Conservation (phyloP, 2,113 vertebrate species). For the Microcebus murinus region DNA sequence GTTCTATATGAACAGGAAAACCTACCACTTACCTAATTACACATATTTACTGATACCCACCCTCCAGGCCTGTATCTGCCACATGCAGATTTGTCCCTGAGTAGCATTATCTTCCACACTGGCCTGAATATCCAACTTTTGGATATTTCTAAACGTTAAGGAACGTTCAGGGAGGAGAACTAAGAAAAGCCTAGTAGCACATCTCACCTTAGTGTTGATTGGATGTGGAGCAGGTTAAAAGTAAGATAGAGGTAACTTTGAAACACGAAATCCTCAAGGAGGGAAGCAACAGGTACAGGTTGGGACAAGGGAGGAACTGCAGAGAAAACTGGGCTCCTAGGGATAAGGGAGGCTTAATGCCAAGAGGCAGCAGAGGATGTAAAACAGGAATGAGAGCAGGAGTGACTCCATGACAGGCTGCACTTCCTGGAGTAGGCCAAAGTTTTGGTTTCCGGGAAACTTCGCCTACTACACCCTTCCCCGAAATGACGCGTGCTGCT, state of each 20-base stretch:
- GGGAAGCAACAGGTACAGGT: background rate
- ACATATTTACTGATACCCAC: background rate
- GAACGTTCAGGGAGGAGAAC: background rate
- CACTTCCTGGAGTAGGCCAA: no score
- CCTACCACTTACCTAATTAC: background rate
- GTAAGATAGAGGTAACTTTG: background rate
- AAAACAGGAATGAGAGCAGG: no score
- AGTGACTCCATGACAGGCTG: no score
- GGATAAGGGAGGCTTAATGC: background rate
- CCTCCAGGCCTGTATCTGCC: no score
- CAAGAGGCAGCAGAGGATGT: background rate
- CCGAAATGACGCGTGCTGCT: no score
- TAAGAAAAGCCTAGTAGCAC: background rate
- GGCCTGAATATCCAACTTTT: background rate
- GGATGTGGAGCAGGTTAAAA: background rate
- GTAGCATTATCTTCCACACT: background rate
- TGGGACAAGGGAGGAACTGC: background rate
- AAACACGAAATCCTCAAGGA: background rate
- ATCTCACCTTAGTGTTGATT: background rate
- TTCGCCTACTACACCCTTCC: no score
- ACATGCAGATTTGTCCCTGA: no score
- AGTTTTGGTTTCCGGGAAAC: no score
- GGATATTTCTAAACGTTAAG: background rate
- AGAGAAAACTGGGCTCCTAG: background rate
- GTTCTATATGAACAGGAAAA: background rate